These are phyloP conservation scores for Enteromius treurensis DNA, from an alignment of 2,797 vertebrate genomes.

Conservation along the genomic window DNA sequence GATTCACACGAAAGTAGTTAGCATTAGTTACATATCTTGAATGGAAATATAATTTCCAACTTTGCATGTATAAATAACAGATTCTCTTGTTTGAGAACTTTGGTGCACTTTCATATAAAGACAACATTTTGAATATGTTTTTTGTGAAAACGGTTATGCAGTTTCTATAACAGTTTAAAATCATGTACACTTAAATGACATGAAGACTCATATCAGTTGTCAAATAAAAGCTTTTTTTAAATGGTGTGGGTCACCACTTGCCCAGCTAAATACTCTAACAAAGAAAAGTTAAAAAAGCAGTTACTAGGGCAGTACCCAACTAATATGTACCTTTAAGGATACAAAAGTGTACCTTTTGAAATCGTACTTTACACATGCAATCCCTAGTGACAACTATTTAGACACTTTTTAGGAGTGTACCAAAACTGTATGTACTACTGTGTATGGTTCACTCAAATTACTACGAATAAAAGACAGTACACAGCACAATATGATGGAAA, in stretches of 20 bases:
- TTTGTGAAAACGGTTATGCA: background rate
- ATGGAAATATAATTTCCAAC: constrained; percentile 40
- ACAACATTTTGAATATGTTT: background rate
- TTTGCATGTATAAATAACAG: constrained; percentile 36
- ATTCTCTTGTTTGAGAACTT: constrained; percentile 11
- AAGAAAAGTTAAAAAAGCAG: background rate
- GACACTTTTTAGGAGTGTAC: background rate
- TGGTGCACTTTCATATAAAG: background rate
- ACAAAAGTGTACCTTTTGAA: background rate
- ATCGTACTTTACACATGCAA: background rate
- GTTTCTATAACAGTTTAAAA: background rate
- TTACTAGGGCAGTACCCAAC: background rate
- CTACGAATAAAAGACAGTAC: background rate
- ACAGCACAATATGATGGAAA: background rate
- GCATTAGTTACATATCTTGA: constrained; percentile 13
- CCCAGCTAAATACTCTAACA: background rate
- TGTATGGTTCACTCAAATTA: background rate
- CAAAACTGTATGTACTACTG: background rate
- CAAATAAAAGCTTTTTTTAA: background rate
- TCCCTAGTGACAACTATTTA: background rate
- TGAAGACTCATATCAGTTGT: background rate
- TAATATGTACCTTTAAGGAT: background rate
- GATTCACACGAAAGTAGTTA: background rate
- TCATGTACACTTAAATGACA: background rate
- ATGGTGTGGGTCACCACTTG: background rate